Base-by-base conservation (phyloP, 2,113 vertebrate genomes). In the Passer montanus region DNA sequence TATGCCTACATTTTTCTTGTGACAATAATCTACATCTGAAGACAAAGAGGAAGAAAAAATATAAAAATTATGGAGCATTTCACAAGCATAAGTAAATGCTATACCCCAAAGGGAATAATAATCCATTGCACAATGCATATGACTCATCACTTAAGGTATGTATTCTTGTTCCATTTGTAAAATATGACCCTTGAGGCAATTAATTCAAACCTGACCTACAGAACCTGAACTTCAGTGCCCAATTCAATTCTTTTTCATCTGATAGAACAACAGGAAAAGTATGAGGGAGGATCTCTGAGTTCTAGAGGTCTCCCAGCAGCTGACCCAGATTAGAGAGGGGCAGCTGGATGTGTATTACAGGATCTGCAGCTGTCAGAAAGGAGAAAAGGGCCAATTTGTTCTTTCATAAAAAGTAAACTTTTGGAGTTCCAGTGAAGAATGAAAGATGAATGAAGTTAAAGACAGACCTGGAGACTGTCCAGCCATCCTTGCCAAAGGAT, bases 201-300 rank as follows among this genome's bases (percentile, higher is more conserved):
- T 90, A 94, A 95, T 96, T 93, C 76, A 95, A 97, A 95, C 72
- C 87, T 96, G 91, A 96, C 93, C 96, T 93, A 97, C 91, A 96
- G 87, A 95, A 91, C 60, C 78, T 97, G 93, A 97, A 95, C 92
- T 93, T 91, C 3, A 7, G 53, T 75, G 77, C 49, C 64, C 87
- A 95, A 93, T 89, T 89, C 91, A 79, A 63, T 96, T 95, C 75
- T 93, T 94, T 94, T 90, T 87, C 78, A 84, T 88, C 72, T 94
- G 74, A 64, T 33, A 84, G 75, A 96, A 87, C 41, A 94, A 87
- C 83, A 82, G 88, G 46, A 94, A 79, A 96, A 96, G 84, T 89
- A 90, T 84, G 72, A 94, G 85, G 66, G 86, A 95, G 74, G 78
- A 73, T 84, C 75, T 90, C 68, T 44, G 53, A 69, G 64, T 77